phyloP scores from a whole-genome alignment of 2,888 invertebrate genomes.

The Bembecia ichneumoniformis region DNA sequence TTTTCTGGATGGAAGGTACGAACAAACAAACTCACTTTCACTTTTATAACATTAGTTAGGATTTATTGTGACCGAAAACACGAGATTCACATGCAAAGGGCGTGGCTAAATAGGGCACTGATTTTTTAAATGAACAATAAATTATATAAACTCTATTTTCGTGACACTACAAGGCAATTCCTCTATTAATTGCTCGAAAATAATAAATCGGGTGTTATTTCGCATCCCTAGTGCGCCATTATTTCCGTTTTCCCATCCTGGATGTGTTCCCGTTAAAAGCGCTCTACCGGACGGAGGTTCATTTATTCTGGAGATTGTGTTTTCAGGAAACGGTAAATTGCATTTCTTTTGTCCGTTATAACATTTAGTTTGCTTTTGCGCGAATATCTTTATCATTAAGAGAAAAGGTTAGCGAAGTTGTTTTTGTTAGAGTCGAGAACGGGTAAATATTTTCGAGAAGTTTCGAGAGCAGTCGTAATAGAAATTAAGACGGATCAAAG shows the following conservation, averaged over 20 bases:
- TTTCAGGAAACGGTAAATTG: background rate
- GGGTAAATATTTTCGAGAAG: background rate
- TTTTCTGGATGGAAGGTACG: no score
- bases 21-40: no score
- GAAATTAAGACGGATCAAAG: background rate
- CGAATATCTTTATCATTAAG: background rate
- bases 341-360: background rate
- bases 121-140: no score
- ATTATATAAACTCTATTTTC: no score
- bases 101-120: no score
- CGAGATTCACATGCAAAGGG: no score
- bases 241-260: background rate
- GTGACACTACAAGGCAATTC: no score
- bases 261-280: background rate
- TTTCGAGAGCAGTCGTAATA: background rate
- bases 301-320: conserved; percentile 10
- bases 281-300: conserved; percentile 8
- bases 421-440: background rate
- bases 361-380: background rate
- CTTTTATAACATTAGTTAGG: no score
- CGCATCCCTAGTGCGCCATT: background rate
- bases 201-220: background rate
- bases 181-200: background rate
- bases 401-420: background rate
- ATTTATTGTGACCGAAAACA: no score